A percentile compares a stretch with the other conserved stretches of the same genome.
Evolutionary conservation across 2,113 vertebrate genomes (phyloP).

Genomic region (Rhinoptilus africanus): DNA sequence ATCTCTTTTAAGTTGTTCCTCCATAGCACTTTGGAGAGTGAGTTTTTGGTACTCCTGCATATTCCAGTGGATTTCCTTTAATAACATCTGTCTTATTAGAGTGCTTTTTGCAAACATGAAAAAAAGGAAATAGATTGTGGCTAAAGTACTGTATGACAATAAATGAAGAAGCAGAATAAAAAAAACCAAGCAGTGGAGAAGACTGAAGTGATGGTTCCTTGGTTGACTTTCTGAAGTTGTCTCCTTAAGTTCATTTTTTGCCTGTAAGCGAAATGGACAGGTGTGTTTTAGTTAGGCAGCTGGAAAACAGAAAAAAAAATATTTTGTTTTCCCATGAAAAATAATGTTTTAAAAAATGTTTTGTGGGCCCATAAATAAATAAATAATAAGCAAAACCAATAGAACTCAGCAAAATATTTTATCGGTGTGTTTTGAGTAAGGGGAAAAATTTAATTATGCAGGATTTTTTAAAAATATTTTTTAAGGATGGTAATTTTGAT

Average conservation of each 20-base stretch:
- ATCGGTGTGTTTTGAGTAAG: not conserved
- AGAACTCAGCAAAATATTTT: not conserved
- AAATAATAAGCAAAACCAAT: not conserved
- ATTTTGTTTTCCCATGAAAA: not conserved
- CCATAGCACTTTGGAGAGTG: not conserved
- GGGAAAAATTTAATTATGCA: not conserved
- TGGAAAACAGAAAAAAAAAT: not conserved
- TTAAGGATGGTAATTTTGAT: not conserved
- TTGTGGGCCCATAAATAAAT: not conserved
- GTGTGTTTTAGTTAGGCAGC: not conserved
- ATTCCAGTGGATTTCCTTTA: not conserved
- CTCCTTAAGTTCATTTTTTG: not conserved
- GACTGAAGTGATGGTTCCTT: not conserved
- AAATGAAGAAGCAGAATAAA: not conserved
- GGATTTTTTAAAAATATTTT: not conserved
- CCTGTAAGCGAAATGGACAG: not conserved
- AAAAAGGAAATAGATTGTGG: not conserved
- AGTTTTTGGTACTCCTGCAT: not conserved
- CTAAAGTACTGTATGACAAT: not conserved
- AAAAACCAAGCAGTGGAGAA: not conserved
- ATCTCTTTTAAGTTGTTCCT: not conserved
- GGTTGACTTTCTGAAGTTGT: not conserved
- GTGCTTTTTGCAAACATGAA: not conserved
- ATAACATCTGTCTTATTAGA: not conserved
- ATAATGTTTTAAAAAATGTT: not conserved